Base-by-base conservation (phyloP, 2,888 invertebrate genomes). In the Beris chalybata region DNA sequence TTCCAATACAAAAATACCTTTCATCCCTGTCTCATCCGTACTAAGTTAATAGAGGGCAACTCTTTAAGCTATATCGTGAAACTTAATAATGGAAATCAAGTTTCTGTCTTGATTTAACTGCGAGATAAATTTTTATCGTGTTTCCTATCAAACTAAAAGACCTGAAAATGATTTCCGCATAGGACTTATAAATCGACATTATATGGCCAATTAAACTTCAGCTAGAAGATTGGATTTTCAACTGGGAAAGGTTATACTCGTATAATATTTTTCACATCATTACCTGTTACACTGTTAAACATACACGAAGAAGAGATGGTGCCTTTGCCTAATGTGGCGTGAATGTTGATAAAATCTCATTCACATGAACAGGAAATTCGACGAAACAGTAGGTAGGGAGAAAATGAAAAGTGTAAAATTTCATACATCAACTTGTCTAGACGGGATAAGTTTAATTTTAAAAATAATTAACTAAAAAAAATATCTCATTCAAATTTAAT, bases 191-290 rank as follows among this genome's bases (percentile, higher is more conserved):
- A 52, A 61, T 61, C 38, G 52, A 50, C 61, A 61, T 61, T 61
- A 52, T 61, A 50, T 50, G 61, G 61, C 61, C 61, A 61, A 61
- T 61, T 61, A 31, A 61, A 50, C 61, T 50, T 50, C 50, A 61
- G 38, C 61, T 61, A 61, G 43, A 43, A 47, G 52, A 61, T 52
- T 52, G 47, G 52, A 38, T 61, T 50, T 31, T 59, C 50, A n/a
- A 52, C 15, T 48, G 32, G 12, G 61, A 61, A 61, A 12, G 15
- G 38, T 5, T 22, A 59, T 52, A n/a, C n/a, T 15, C 30, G 7
- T 32, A 38, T 22, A 61, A 61, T 61, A 61, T 61, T 61, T 61
- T 61, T 61, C 61, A 61, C 61, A 32, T 50, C 61, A 61, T 61
- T 61, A 61, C 61, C 61, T 61, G 61, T 61, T 50, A 52, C 50